Evolutionary conservation across 2,113 vertebrate genomes (phyloP), one percentile per base, ranked within the genome.

Genomic region (Manacus vitellinus): DNA sequence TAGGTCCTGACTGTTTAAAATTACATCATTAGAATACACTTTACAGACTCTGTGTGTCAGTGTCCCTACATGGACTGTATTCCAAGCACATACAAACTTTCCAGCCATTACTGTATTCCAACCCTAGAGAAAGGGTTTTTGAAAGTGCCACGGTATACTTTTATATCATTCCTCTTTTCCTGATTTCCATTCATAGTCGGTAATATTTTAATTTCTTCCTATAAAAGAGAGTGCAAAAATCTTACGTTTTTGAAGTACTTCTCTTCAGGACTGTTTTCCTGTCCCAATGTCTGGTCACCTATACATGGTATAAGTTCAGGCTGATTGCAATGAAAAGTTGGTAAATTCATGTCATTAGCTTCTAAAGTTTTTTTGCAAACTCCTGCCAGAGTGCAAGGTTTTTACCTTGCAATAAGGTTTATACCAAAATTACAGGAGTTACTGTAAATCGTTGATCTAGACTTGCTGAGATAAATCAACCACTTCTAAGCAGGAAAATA

Each of bases 221-320:
- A 11, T 41, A 44, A n/a, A 59, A 52, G 6, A 54, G 8, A 46
- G 17, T 25, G 10, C 15, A n/a, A 25, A 90, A 81, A 4, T 14
- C n/a, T 52, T 35, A 43, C 0, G 0, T 39, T 33, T 88, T 54
- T 39, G 24, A 92, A 62, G 41, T 16, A 17, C 5, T 79, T 10
- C 12, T 63, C 33, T 88, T 71, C 30, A 46, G 52, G 28, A 85
- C 14, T 44, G 6, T 54, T 88, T 67, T 92, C 28, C 35, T 88
- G 72, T 28, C 20, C 30, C 28, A 61, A 8, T 1, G 0, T 56
- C 24, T 67, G 10, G 18, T 83, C 20, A 41, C 35, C 24, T 37
- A 2, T 33, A 21, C 8, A 1, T 25, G 25, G 9, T 35, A 49
- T n/a, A 76, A 76, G 25, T 85, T 70, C 14, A 25, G 31, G 25